phyloP scores from a whole-genome alignment of 2,888 invertebrate species.

The Polydesmus complanatus region DNA sequence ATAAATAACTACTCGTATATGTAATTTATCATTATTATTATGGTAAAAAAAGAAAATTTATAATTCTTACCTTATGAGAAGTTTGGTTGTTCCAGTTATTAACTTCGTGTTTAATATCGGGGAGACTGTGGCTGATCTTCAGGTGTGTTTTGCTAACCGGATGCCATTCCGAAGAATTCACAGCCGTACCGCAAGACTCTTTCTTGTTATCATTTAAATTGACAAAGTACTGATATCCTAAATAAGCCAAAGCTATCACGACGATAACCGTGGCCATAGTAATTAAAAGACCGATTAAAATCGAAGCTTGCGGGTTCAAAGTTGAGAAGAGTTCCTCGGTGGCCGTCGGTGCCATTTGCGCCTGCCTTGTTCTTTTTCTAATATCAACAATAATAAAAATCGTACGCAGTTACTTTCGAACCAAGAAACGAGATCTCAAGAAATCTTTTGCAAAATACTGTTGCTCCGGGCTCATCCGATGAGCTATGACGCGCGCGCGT shows the following conservation, averaged over 20 bases:
- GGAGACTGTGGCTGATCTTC: slow-evolving; percentile 55
- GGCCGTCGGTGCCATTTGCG: too few species aligned
- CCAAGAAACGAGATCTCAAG: too few species aligned
- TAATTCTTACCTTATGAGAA: slow-evolving; percentile 49
- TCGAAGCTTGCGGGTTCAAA: slow-evolving; percentile 6
- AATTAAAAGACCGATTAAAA: slow-evolving; percentile 1
- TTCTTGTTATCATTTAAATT: neutral
- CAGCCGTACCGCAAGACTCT: neutral
- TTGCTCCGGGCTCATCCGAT: neutral
- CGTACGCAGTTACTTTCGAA: too few species aligned
- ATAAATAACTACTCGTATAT: too few species aligned
- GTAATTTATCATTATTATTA: too few species aligned
- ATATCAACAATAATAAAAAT: too few species aligned
- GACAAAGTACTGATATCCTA: slow-evolving; percentile 8
- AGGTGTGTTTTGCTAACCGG: slow-evolving; percentile 10
- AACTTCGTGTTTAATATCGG: slow-evolving; percentile 40
- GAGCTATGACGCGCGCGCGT: neutral
- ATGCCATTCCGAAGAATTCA: slow-evolving; percentile 1
- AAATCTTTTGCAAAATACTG: too few species aligned
- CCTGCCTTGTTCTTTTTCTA: too few species aligned
- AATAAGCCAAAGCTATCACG: neutral
- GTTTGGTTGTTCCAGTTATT: slow-evolving; percentile 3
- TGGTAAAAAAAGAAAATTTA: slow-evolving; percentile 1
- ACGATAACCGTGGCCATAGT: slow-evolving; percentile 9
- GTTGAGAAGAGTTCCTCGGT: too few species aligned